Evolutionary conservation across 1,140 invertebrate species (phyloP).

Genomic region (Heliconius melpomene): DNA sequence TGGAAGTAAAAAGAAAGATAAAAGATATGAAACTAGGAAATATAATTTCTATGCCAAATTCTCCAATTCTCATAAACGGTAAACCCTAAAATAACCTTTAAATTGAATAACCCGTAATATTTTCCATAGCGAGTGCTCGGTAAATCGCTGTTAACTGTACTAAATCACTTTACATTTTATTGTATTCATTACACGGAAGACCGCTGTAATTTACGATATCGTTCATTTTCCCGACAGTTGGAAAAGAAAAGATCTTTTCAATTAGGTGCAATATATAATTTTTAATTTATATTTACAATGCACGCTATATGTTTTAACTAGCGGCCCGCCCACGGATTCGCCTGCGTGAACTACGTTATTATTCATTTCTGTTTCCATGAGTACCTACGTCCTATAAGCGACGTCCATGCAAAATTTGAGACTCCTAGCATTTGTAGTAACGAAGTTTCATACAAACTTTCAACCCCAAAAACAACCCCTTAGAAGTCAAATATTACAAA

Average conservation of each 20-base stretch:
- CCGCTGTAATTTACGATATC: constrained; percentile 23
- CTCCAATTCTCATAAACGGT: neutral
- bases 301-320: no score
- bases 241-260: neutral
- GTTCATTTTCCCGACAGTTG: neutral
- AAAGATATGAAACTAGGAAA: neutral
- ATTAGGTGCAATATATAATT: neutral
- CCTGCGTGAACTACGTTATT: no score
- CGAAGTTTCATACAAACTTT: no score
- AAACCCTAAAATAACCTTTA: neutral
- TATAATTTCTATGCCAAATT: neutral
- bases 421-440: no score
- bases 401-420: no score
- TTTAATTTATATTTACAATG: neutral
- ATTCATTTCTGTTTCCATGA: no score
- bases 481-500: no score
- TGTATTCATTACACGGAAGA: constrained; percentile 32
- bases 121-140: constrained; percentile 25
- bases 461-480: no score
- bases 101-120: constrained; percentile 18
- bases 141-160: constrained; percentile 25
- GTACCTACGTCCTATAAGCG: no score
- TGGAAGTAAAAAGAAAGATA: no score
- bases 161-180: constrained; percentile 34
- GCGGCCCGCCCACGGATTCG: no score